Conservation (phyloP, 2,797 vertebrate species). For the Sandelia bainsii region DNA sequence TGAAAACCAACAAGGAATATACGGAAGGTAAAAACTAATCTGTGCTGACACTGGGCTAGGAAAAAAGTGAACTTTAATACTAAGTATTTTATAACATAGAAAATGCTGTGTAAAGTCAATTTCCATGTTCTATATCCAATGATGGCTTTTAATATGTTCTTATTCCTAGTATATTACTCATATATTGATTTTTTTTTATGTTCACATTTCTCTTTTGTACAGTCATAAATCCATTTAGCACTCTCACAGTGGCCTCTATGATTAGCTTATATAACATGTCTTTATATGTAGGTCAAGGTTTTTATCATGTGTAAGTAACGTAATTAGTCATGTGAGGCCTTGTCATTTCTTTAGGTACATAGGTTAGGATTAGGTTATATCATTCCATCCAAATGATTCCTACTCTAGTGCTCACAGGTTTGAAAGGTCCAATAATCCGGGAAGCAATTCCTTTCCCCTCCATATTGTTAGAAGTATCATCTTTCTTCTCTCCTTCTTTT, state of each 20-base stretch:
- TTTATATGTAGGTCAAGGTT: neutral
- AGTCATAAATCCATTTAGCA: neutral
- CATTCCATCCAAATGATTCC: neutral
- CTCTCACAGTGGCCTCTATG: neutral
- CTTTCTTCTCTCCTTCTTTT: conserved; percentile 93
- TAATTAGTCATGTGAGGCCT: conserved; percentile 31
- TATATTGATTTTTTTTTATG: neutral
- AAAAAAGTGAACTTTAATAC: neutral
- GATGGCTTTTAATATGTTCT: neutral
- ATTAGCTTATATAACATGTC: neutral
- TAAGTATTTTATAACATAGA: neutral
- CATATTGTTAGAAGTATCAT: conserved; percentile 72
- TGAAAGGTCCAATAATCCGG: conserved; percentile 94
- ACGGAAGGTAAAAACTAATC: neutral
- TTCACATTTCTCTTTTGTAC: neutral
- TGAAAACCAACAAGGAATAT: neutral
- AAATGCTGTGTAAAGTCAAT: neutral
- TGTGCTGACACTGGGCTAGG: no score
- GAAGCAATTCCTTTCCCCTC: conserved; percentile 96
- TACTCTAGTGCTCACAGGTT: conserved; percentile 86
- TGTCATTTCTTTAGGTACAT: neutral
- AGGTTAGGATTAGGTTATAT: neutral
- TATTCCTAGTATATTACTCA: neutral
- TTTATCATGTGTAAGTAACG: neutral
- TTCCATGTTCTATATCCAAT: neutral